Evolutionary conservation across 1,140 invertebrate species (phyloP).

Genomic region (Anadara kagoshimensis): DNA sequence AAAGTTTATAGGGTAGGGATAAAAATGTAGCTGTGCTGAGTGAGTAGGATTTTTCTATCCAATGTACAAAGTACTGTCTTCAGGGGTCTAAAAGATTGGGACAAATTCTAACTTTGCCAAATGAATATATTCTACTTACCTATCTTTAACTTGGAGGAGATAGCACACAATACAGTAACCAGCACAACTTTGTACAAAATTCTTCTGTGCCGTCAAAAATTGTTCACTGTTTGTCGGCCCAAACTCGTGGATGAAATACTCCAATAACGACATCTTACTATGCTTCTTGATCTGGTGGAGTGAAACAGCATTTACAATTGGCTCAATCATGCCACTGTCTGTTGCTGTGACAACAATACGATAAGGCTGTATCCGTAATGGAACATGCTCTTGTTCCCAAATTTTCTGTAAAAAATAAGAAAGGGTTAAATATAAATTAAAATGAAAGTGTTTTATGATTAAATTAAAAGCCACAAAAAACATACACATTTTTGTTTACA

Average conservation of each 20-base stretch:
- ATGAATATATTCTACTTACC: conserved; percentile 76
- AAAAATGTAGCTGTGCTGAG: too few species aligned
- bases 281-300: conserved; percentile 97
- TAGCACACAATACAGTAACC: conserved; percentile 98
- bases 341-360: conserved; percentile 93
- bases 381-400: conserved; percentile 91
- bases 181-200: conserved; percentile 98
- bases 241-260: conserved; percentile 96
- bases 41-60: too few species aligned
- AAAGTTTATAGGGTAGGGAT: too few species aligned
- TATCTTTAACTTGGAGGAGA: conserved; percentile 98
- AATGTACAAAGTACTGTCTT: too few species aligned
- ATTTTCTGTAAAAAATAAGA: conserved; percentile 78
- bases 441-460: too few species aligned
- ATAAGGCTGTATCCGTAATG: conserved; percentile 93
- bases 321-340: conserved; percentile 95
- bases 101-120: too few species aligned
- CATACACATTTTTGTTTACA: too few species aligned
- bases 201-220: conserved; percentile 93
- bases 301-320: conserved; percentile 97
- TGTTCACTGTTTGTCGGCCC: conserved; percentile 89
- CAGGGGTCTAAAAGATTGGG: too few species aligned
- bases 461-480: too few species aligned
- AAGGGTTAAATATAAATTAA: too few species aligned
- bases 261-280: conserved; percentile 90